phyloP scores from a whole-genome alignment of 2,113 vertebrate species.

The Podilymbus podiceps region DNA sequence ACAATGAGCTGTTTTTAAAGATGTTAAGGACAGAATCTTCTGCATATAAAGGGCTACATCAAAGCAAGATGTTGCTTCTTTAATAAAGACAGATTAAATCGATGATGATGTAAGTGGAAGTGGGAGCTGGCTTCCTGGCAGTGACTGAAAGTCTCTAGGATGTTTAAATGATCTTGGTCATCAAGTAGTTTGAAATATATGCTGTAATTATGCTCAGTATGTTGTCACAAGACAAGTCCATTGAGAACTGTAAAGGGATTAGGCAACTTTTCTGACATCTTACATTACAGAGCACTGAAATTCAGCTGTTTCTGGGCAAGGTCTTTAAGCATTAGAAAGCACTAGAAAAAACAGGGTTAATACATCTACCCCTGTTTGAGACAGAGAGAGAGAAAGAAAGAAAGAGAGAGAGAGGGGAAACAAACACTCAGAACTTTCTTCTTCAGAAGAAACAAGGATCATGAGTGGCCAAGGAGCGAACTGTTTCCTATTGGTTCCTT shows the following conservation, averaged over 20 bases:
- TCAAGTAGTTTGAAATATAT: neutral
- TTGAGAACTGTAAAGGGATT: neutral
- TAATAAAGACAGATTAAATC: neutral
- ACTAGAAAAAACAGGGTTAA: neutral
- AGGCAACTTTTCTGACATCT: neutral
- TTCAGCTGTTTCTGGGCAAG: neutral
- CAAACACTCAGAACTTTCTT: neutral
- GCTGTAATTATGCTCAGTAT: neutral
- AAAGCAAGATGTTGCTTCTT: neutral
- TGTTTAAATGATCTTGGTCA: neutral
- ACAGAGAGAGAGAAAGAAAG: neutral
- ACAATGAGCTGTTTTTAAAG: neutral
- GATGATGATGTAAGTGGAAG: neutral
- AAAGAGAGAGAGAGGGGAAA: neutral
- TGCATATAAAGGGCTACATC: neutral
- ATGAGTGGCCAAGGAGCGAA: rapidly evolving
- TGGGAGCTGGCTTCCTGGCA: neutral
- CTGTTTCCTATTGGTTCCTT: neutral
- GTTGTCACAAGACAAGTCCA: neutral
- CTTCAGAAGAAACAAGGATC: neutral
- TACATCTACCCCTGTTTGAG: neutral
- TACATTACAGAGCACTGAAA: neutral
- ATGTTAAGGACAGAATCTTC: neutral
- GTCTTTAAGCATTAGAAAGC: neutral
- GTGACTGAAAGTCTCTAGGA: neutral